Percentiles rank a stretch among this genome's conserved stretches.
These are phyloP conservation scores for Pterocles orientalis DNA, from an alignment of 2,113 vertebrate genomes.

Conservation along the genomic window DNA sequence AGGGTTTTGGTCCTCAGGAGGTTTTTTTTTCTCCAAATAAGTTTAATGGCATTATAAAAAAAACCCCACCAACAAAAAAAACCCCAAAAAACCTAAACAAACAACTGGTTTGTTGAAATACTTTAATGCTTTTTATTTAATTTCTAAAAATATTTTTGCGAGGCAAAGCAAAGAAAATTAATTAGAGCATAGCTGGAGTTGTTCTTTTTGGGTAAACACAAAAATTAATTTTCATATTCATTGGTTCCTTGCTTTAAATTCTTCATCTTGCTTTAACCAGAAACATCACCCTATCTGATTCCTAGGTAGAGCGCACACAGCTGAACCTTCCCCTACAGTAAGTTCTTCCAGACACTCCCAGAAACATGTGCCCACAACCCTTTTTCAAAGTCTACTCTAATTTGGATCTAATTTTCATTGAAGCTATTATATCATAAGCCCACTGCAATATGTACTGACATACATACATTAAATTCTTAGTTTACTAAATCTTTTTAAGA, in stretches of 20 bases:
- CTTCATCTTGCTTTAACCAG: conserved; percentile 39
- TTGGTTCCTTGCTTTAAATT: conserved; percentile 23
- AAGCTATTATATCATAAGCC: background rate
- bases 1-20: background rate
- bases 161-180: conserved; percentile 18
- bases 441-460: background rate
- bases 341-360: conserved; percentile 43
- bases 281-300: conserved; percentile 42
- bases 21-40: background rate
- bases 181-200: background rate
- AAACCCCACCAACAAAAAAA: background rate
- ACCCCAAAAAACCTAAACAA: background rate
- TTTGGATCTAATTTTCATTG: conserved; percentile 9
- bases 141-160: conserved; percentile 56
- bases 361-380: background rate
- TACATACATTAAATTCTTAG: background rate
- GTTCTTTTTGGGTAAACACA: conserved; percentile 36
- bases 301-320: conserved; percentile 4
- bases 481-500: background rate
- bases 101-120: background rate
- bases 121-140: conserved; percentile 28
- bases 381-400: background rate
- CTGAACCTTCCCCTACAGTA: conserved; percentile 21
- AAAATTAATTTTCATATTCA: conserved; percentile 36
- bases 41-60: conserved; percentile 19